Base-by-base conservation (phyloP, 2,888 invertebrate species). In the Leptura quadrifasciata region DNA sequence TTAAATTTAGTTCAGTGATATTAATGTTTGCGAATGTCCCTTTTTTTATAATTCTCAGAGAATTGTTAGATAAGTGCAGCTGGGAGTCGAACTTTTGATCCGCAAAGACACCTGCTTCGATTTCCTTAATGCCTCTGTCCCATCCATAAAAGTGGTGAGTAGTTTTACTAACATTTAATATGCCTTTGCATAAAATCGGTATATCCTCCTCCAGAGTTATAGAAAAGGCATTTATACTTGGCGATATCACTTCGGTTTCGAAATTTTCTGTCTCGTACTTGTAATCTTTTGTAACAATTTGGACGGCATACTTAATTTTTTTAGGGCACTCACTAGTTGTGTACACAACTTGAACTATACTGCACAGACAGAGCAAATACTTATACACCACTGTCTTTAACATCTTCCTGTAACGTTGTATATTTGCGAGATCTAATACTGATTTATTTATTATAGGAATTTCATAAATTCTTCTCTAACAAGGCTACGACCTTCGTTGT, bases 51-150 rank as follows among this genome's bases (percentile, higher is more conserved):
- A 63, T 31, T 17, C 21, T 52, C 24, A 76, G 21, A n/a, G 67
- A 60, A 54, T 73, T 76, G 18, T 67, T 60, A 2, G 68, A 39
- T 15, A 76, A 31, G 17, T 17, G 39, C n/a, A 76, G 55, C 31
- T 64, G 72, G 0, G 58, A 27, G 15, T 20, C 55, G 1, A 76
- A 31, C 10, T 39, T 54, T 55, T 76, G 76, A 47, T 68, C 39
- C 10, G 61, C 73, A 47, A 76, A 76, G 9, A 58, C 57, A 20
- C 76, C 76, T 2, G 68, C 52, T 64, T 76, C 73, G 6, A 76
- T 76, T 39, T 69, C 67, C 57, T 55, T n/a, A 24, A 76, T 39
- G 4, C 67, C 61, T 47, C 57, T 65, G 52, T 20, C 39, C 15
- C n/a, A 55, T 18, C 31, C 58, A 21, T 68, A 64, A 12, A 76